Base-by-base conservation (phyloP, 2,888 invertebrate genomes). In the Ochlodes sylvanus region DNA sequence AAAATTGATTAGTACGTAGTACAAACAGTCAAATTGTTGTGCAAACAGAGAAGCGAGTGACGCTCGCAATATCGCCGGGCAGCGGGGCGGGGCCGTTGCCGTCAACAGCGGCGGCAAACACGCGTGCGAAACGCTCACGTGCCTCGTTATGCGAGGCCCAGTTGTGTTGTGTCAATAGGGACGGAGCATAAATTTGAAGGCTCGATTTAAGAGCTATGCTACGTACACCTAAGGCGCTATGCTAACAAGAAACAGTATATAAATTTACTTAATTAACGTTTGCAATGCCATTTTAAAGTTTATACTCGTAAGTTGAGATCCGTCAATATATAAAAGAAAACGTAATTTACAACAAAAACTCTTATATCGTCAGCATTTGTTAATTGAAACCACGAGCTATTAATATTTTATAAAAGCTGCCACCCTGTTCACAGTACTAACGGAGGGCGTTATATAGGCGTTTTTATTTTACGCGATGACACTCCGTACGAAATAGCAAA, bases 391-490 rank as follows among this genome's bases (percentile, higher is more conserved):
- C 69, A 69, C 56, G 69, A 74, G 73, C 75, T 76, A 76, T 76
- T 79, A 77, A 83, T 79, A 85, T 89, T 90, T 89, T 88, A 90
- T 87, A 85, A 84, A 82, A 78, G 76, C 78, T 77, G 70, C 72
- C 47, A 76, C 79, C 79, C 78, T 60, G 44, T 66, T 60, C 77
- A 75, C 76, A 70, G 70, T 71, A 77, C 72, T 69, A 74, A 76
- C 86, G 86, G 88, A 79, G 87, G 85, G 81, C 84, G 86, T 89
- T 86, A 87, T 84, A 85, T 86, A 83, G 86, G 85, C 88, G 87
- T 90, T 92, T 91, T 92, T 91, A 90, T 90, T 91, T 90, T 89
- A 90, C 85, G 86, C 87, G 83, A 86, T 89, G 88, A 90, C 90
- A 89, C 88, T 84, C 85, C 81, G 84, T 85, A 85, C 86, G 83